phyloP scores from a whole-genome alignment of 2,888 invertebrate genomes.

The Argyresthia goedartella region DNA sequence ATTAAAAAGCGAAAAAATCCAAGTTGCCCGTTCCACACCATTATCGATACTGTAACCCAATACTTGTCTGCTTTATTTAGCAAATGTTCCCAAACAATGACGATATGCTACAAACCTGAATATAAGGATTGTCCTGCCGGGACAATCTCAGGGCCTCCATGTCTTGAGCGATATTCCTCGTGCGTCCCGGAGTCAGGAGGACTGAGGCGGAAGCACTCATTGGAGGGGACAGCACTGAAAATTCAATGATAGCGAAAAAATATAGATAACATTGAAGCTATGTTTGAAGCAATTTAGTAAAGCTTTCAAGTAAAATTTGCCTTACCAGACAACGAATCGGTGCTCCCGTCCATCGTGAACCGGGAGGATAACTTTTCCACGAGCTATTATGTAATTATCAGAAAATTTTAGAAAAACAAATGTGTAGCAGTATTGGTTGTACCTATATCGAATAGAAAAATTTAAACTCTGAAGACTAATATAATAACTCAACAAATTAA shows the following conservation, averaged over 20 bases:
- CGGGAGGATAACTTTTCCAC: background rate
- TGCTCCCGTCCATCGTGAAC: slow-evolving; percentile 45
- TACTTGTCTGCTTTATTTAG: too few relatives aligned
- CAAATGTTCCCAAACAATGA: too few relatives aligned
- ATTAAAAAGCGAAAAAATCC: too few relatives aligned
- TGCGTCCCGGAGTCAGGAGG: slow-evolving; percentile 79
- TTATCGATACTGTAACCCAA: too few relatives aligned
- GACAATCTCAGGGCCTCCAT: slow-evolving; percentile 87
- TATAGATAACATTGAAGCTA: too few relatives aligned
- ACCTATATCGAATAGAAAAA: too few relatives aligned
- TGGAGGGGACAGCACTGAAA: slow-evolving; percentile 41
- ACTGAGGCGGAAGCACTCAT: slow-evolving; percentile 67
- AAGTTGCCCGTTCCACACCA: too few relatives aligned
- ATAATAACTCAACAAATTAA: too few relatives aligned
- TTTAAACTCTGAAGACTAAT: too few relatives aligned
- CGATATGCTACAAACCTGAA: slow-evolving; percentile 69
- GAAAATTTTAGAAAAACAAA: background rate
- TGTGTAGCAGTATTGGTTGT: background rate
- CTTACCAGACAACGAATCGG: slow-evolving; percentile 52
- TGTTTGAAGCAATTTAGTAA: background rate
- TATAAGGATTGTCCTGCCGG: slow-evolving; percentile 86
- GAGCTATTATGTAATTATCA: too few relatives aligned
- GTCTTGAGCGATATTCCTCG: slow-evolving; percentile 84
- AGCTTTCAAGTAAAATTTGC: background rate
- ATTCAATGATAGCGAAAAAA: background rate